A percentile compares a stretch with the other conserved stretches of the same genome.
These are phyloP conservation scores for Zosterops hypoxanthus DNA, from an alignment of 2,113 vertebrate genomes.

Conservation along the genomic window DNA sequence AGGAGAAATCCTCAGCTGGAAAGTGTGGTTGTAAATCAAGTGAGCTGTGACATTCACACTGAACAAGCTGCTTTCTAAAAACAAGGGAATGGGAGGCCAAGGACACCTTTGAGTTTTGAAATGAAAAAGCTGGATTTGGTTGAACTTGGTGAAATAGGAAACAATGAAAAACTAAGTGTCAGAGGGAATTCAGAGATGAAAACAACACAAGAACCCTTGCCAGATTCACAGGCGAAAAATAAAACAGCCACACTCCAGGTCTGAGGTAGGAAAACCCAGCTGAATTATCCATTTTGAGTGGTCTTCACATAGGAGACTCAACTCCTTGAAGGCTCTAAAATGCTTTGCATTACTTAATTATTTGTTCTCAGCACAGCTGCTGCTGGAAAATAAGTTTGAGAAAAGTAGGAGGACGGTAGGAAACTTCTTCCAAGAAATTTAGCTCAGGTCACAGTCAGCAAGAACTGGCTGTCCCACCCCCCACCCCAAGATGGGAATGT, in stretches of 20 bases:
- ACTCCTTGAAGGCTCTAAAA: background rate
- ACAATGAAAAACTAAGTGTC: background rate
- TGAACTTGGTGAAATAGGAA: background rate
- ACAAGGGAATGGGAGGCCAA: background rate
- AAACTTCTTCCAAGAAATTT: background rate
- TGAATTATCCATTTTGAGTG: background rate
- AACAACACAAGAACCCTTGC: background rate
- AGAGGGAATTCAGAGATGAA: background rate
- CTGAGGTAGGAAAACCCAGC: background rate
- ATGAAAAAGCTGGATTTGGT: background rate
- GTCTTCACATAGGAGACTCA: background rate
- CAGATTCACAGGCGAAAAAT: background rate
- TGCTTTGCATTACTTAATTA: background rate
- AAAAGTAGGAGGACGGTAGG: background rate
- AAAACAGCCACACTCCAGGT: background rate
- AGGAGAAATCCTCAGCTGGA: background rate
- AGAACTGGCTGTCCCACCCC: background rate
- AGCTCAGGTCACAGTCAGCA: background rate
- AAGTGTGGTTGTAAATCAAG: background rate
- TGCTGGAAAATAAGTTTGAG: background rate
- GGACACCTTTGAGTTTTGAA: background rate
- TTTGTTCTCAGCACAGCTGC: background rate
- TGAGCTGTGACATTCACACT: background rate
- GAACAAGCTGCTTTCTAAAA: background rate
- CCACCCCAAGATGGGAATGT: accelerated